phyloP scores from a whole-genome alignment of 2,888 invertebrate genomes.

The Xestia xanthographa region DNA sequence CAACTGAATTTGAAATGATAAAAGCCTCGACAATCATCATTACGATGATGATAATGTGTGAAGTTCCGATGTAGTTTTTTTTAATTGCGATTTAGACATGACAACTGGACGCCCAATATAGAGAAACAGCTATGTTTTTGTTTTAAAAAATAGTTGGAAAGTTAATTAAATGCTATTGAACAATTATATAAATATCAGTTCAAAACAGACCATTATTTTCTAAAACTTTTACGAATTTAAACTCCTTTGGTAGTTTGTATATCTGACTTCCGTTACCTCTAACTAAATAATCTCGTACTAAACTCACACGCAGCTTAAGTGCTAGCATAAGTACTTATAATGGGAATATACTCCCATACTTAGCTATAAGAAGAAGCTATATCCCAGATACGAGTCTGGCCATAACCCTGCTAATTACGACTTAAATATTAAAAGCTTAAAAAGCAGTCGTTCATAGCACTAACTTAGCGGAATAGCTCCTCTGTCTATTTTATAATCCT shows the following conservation, averaged over 20 bases:
- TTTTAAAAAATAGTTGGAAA: too few species aligned
- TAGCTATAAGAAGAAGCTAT: conserved; percentile 31
- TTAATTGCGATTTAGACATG: neutral
- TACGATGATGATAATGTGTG: neutral
- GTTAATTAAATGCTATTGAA: too few species aligned
- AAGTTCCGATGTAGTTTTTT: neutral
- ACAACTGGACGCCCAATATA: neutral
- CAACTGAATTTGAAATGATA: neutral
- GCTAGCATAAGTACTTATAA: conserved; percentile 28
- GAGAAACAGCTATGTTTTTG: too few species aligned
- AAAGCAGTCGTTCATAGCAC: conserved; percentile 48
- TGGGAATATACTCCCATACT: conserved; percentile 27
- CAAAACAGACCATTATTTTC: neutral
- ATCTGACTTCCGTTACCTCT: neutral
- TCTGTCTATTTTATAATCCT: conserved; percentile 61
- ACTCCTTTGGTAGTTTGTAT: neutral
- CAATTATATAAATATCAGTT: neutral
- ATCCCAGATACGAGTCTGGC: conserved; percentile 4
- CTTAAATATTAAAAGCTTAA: conserved; percentile 61
- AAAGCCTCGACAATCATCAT: neutral
- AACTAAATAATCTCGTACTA: neutral
- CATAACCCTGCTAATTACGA: conserved; percentile 51
- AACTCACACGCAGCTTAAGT: neutral
- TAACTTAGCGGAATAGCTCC: conserved; percentile 43
- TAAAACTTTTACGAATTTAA: neutral